phyloP scores from a whole-genome alignment of 2,113 vertebrate genomes.

The Pterocles gutturalis region DNA sequence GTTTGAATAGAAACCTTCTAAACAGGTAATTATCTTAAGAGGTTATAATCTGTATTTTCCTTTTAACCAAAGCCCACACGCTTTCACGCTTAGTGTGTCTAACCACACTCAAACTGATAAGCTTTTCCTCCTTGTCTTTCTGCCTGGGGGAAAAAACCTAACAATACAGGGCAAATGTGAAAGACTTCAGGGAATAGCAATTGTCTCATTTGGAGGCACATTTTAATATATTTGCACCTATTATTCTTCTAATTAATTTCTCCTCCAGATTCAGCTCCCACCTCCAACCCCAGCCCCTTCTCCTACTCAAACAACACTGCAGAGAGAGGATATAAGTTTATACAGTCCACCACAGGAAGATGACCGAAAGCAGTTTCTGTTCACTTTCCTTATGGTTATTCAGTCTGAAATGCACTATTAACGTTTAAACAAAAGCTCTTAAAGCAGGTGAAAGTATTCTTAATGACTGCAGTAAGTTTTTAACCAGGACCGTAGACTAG shows the following conservation, averaged over 20 bases:
- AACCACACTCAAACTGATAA: constrained; percentile 39
- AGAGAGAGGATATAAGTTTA: not conserved
- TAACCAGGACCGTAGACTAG: not conserved
- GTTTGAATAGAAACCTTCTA: constrained; percentile 49
- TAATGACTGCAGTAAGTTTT: not conserved
- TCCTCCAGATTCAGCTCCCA: not conserved
- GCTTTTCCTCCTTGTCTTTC: constrained; percentile 32
- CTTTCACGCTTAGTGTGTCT: constrained; percentile 42
- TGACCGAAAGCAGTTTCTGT: not conserved
- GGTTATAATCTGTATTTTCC: constrained; percentile 56
- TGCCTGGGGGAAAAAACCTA: not conserved
- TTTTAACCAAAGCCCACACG: constrained; percentile 52
- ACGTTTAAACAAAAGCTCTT: not conserved
- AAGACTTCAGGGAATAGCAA: not conserved
- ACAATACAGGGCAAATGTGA: not conserved
- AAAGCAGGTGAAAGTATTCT: not conserved
- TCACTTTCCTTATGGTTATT: not conserved
- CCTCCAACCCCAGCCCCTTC: not conserved
- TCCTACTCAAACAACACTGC: not conserved
- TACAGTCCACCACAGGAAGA: not conserved
- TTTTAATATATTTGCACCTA: constrained; percentile 8
- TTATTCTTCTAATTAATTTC: not conserved
- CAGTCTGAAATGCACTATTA: not conserved
- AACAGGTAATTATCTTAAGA: constrained; percentile 61
- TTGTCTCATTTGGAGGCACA: not conserved